Percentiles rank a stretch among this genome's conserved stretches.
Evolutionary conservation across 2,797 vertebrate species (phyloP).

Genomic region (Lacerta viridis): DNA sequence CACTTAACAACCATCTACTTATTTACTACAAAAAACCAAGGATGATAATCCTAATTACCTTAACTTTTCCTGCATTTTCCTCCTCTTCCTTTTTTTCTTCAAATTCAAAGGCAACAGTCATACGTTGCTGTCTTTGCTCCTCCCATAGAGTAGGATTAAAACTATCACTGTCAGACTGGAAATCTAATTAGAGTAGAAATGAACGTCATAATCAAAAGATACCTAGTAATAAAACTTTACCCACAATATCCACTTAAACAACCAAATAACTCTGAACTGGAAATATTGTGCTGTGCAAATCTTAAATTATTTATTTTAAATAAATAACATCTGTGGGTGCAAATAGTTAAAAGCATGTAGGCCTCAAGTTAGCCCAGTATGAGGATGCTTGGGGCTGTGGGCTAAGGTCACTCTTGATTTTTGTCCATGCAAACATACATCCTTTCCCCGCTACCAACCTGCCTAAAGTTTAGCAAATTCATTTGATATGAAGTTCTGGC

Average conservation of each 20-base stretch:
- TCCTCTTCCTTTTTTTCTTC: conserved; percentile 98
- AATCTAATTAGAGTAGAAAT: conserved; percentile 85
- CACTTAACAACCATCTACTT: neutral
- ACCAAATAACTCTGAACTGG: conserved; percentile 12
- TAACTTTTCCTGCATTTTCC: conserved; percentile 94
- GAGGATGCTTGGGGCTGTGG: neutral
- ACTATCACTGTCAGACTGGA: conserved; percentile 98
- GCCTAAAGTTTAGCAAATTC: neutral
- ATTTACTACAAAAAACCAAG: neutral
- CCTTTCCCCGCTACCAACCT: neutral
- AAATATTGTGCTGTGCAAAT: neutral
- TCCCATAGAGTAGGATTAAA: conserved; percentile 99
- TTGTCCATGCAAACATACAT: neutral
- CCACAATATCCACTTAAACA: conserved; percentile 38
- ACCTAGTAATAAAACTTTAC: conserved; percentile 21
- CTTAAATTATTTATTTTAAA: neutral
- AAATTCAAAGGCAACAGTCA: conserved; percentile 99
- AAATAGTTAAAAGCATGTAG: neutral
- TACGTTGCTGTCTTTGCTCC: conserved; percentile 97
- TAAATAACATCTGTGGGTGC: neutral
- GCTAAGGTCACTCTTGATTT: neutral
- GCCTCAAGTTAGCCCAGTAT: neutral
- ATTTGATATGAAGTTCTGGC: neutral
- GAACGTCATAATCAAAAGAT: conserved; percentile 48
- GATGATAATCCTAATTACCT: conserved; percentile 81